A percentile compares a stretch with the other conserved stretches of the same genome.
These are phyloP conservation scores for Sebastes hubbsi DNA, from an alignment of 2,797 vertebrate species.

Conservation along the genomic window DNA sequence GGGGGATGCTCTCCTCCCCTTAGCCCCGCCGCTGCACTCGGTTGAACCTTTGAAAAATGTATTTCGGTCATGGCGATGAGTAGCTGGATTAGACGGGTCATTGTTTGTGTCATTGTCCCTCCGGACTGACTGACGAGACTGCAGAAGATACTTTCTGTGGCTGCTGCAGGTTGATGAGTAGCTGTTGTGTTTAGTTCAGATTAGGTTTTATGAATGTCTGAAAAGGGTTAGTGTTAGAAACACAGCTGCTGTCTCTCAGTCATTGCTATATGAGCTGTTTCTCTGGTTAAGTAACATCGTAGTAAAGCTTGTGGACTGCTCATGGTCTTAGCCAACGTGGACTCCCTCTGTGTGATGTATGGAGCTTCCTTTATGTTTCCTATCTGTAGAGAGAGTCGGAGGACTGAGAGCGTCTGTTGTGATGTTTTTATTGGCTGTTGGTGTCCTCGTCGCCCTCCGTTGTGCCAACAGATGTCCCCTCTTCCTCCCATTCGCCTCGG, in stretches of 20 bases:
- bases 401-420: conserved; percentile 48
- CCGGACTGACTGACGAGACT: neutral
- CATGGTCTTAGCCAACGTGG: no score
- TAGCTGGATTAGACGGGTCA: conserved; percentile 31
- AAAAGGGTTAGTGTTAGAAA: neutral
- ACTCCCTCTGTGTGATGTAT: neutral
- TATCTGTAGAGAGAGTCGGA: neutral
- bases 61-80: conserved; percentile 13
- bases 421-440: conserved; percentile 73
- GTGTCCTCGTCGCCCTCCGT: conserved; percentile 33
- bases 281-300: neutral
- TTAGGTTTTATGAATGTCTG: neutral
- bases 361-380: neutral
- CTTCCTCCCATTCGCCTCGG: conserved; percentile 9
- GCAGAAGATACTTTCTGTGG: neutral
- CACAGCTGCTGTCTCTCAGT: neutral
- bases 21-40: neutral
- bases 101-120: conserved; percentile 6
- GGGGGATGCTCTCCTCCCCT: neutral
- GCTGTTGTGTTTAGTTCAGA: no score
- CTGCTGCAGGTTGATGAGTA: neutral
- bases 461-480: conserved; percentile 42
- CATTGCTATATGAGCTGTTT: neutral
- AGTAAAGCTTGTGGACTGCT: no score
- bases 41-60: conserved; percentile 25